Evolutionary conservation across 2,888 invertebrate species (phyloP).

Genomic region (Ormyrus pomaceus): DNA sequence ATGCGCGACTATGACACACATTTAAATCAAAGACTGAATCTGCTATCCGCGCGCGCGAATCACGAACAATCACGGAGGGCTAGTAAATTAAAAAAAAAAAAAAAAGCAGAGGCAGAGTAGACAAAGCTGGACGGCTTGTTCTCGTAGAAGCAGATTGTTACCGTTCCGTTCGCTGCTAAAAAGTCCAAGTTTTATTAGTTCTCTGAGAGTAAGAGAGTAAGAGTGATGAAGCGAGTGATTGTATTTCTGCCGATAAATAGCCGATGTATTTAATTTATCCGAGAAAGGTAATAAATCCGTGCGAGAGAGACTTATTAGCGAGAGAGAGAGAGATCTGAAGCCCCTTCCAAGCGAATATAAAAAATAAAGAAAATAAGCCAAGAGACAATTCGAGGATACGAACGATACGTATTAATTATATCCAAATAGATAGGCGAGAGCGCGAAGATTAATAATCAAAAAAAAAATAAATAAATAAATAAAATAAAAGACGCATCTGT

Average conservation of each 20-base stretch:
- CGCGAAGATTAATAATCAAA: neutral
- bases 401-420: slow-evolving; percentile 28
- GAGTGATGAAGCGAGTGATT: slow-evolving; percentile 11
- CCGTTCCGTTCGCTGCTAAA: slow-evolving; percentile 20
- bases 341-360: slow-evolving; percentile 41
- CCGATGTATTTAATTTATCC: neutral
- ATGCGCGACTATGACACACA: slow-evolving; percentile 37
- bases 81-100: slow-evolving; percentile 14
- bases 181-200: slow-evolving; percentile 23
- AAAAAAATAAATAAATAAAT: slow-evolving; percentile 4
- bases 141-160: slow-evolving; percentile 30
- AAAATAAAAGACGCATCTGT: neutral
- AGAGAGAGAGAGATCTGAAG: slow-evolving; percentile 20
- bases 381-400: neutral
- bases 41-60: slow-evolving; percentile 44
- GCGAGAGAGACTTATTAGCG: neutral
- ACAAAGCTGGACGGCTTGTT: slow-evolving; percentile 27
- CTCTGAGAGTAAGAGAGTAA: neutral
- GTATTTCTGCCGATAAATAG: slow-evolving; percentile 1
- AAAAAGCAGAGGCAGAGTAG: neutral
- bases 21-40: slow-evolving; percentile 52
- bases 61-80: slow-evolving; percentile 51
- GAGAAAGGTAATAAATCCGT: neutral
- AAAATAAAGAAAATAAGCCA: neutral
- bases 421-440: slow-evolving; percentile 27